Evolutionary conservation across 2,888 invertebrate genomes (phyloP).

Genomic region (Ormyrus nitidulus): DNA sequence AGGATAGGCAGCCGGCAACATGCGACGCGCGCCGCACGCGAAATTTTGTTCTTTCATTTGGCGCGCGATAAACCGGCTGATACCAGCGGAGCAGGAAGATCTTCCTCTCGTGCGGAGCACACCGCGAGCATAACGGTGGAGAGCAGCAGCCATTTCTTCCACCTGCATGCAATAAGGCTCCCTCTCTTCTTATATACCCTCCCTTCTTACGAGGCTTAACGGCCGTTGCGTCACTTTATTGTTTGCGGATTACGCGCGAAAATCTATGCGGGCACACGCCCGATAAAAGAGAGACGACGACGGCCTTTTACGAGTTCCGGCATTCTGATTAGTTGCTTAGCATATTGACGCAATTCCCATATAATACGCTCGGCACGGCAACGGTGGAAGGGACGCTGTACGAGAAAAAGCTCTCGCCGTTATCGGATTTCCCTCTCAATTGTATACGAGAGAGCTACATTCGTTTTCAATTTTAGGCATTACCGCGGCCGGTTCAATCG

Average conservation of each 20-base stretch:
- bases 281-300: constrained; percentile 32
- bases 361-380: background rate
- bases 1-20: no score
- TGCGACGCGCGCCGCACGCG: background rate
- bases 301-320: constrained; percentile 49
- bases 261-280: constrained; percentile 29
- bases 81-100: background rate
- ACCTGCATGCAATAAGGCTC: no score
- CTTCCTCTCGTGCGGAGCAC: no score
- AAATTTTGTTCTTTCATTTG: background rate
- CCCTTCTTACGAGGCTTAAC: no score
- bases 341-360: constrained; percentile 50
- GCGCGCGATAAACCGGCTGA: constrained; percentile 8
- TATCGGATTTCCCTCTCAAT: background rate
- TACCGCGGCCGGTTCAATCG: no score
- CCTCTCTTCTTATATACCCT: no score
- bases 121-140: no score
- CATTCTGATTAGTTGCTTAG: constrained; percentile 49
- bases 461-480: background rate
- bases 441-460: background rate
- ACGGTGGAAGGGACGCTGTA: no score
- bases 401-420: no score
- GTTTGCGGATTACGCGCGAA: constrained; percentile 15
- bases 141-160: background rate
- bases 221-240: constrained; percentile 24